Conservation (phyloP, 2,797 vertebrate genomes). For the Periparus ater region DNA sequence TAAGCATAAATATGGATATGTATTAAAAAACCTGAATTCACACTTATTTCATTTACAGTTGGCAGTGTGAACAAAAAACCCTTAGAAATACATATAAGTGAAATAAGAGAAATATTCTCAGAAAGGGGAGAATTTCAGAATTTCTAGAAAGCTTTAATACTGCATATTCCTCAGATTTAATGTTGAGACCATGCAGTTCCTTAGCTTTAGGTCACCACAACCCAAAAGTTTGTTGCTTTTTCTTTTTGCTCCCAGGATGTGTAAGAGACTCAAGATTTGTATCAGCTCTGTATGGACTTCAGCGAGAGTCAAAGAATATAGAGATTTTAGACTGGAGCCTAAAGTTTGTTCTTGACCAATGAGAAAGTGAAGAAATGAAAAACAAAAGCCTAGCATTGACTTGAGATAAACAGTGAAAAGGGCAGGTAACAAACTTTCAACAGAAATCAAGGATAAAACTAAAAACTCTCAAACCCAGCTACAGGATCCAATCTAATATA, state of each 20-base stretch:
- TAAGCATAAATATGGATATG: not conserved
- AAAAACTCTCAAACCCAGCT: not conserved
- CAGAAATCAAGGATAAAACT: not conserved
- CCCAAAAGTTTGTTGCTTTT: accelerated
- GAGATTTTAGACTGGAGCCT: not conserved
- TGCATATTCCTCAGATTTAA: not conserved
- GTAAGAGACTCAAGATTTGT: not conserved
- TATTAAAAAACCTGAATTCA: not conserved
- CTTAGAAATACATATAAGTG: not conserved
- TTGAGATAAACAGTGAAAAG: not conserved
- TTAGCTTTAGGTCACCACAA: not conserved
- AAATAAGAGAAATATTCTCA: not conserved
- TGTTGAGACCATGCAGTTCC: not conserved
- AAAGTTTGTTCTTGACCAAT: not conserved
- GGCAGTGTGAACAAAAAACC: not conserved
- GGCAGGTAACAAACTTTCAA: not conserved
- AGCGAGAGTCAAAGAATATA: not conserved
- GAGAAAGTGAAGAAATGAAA: not conserved
- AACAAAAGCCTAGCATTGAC: not conserved
- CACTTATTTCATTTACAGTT: not conserved
- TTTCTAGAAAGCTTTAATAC: not conserved
- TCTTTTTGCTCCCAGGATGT: not conserved
- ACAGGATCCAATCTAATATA: accelerated
- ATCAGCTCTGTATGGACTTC: not conserved
- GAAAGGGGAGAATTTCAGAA: not conserved